These are phyloP conservation scores for Drosophila setosimentum DNA, from an alignment of 2,888 invertebrate species.

Conservation along the genomic window DNA sequence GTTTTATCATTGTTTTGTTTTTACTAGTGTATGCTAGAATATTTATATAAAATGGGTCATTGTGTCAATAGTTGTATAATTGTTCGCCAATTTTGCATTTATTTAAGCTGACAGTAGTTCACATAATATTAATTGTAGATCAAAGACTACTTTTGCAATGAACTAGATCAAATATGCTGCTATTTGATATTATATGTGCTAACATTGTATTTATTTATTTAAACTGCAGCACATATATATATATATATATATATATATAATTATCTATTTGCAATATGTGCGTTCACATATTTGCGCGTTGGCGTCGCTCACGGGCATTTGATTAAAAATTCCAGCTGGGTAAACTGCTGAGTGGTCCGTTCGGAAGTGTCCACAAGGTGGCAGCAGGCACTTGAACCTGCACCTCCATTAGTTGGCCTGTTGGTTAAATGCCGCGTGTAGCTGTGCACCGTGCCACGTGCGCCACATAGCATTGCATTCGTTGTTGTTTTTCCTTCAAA, in stretches of 20 bases:
- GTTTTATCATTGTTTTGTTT: not conserved
- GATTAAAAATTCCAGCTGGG: slow-evolving; percentile 59
- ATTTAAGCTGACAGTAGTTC: not conserved
- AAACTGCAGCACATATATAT: not conserved
- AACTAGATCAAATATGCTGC: not conserved
- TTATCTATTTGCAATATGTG: slow-evolving; percentile 30
- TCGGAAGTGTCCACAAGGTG: slow-evolving; percentile 8
- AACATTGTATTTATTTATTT: too few relatives aligned
- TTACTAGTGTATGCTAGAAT: not conserved
- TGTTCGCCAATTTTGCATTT: not conserved
- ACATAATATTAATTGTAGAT: not conserved
- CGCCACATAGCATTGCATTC: slow-evolving; percentile 39
- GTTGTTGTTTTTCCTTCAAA: slow-evolving; percentile 16
- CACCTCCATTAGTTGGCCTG: slow-evolving; percentile 12
- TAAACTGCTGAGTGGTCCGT: slow-evolving; percentile 23
- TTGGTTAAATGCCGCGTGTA: slow-evolving; percentile 37
- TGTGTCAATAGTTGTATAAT: not conserved
- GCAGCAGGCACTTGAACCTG: slow-evolving; percentile 9
- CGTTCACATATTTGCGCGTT: slow-evolving; percentile 61
- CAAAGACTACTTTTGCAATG: not conserved
- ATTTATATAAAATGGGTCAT: not conserved
- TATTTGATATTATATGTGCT: not conserved
- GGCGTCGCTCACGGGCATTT: slow-evolving; percentile 43
- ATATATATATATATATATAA: not conserved
- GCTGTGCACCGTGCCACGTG: slow-evolving; percentile 53